Evolutionary conservation across 1,140 invertebrate species (phyloP), one percentile per base, ranked within the genome.

Genomic region (Ylistrum balloti): DNA sequence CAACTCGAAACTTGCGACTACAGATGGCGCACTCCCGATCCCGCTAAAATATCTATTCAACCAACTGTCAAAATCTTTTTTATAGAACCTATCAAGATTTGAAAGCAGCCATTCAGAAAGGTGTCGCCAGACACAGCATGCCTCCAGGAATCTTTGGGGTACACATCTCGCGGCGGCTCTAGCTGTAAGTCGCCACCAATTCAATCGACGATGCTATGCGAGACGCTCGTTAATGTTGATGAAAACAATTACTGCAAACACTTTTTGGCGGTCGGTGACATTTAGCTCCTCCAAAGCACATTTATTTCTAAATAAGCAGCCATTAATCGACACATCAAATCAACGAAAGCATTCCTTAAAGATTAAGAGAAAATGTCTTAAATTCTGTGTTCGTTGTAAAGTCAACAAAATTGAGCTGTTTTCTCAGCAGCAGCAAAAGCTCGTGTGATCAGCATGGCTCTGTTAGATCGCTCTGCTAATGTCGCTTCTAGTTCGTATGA

Each of bases 241-340:
- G 2, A 74, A 74, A 3, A 28, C n/a, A 28, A n/a, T 74, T 74
- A n/a, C 11, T 74, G 56, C 22, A 28, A 74, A 74, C n/a, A 74
- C 56, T 74, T 74, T 74, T 74, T 7, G 56, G 56, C 22, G 22
- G 2, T 74, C n/a, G 56, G 56, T 74, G 56, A 74, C 56, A 74
- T 74, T 74, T 74, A 74, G 28, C 56, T 74, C 22, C 56, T 74
- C 28, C 45, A 74, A 74, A 74, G 17, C 56, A 74, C 56, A 74
- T 28, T 48, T 74, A n/a, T 9, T 74, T 74, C n/a, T 9, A 38
- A 74, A 74, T 74, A 28, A 28, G 17, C 56, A 74, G 20, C 17
- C 56, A 74, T 74, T 74, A n/a, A 74, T 74, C n/a, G 56, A 74
- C 22, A 74, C n/a, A 28, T 28, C 0, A 38, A 38, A 28, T 28